Evolutionary conservation across 2,113 vertebrate genomes (phyloP), one percentile per base, ranked within the genome.

Genomic region (Prochilodus magdalenae): DNA sequence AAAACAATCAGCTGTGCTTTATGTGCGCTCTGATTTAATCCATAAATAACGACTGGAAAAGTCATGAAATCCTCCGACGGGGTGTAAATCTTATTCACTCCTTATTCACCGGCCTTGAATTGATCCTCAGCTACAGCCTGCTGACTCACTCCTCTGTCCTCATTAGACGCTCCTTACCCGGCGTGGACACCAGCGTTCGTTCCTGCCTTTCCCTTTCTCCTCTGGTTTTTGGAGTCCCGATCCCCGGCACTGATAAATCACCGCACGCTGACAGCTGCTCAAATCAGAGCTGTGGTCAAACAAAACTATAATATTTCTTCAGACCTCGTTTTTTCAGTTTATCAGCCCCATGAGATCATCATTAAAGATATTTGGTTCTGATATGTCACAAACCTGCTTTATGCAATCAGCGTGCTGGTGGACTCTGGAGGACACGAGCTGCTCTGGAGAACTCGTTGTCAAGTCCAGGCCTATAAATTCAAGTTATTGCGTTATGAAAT

Each of bases 391-490:
- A 40, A 60, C 30, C 27, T 11, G 70, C 29, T 74, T 36, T 83
- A 75, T 89, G 78, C 70, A 85, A 87, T 67, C 71, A 55, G 62
- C n/a, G 55, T 66, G 79, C 74, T 83, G 82, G 75, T 73, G 69
- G 47, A 75, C 79, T 88, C 87, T 44, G 6, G 57, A 86, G 73
- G 81, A 86, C 36, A 62, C 36, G 14, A 62, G 72, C 82, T 83
- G 82, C 84, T 84, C 53, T 11, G 81, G 86, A 86, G 88, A 89
- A 83, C 74, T 83, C 77, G 51, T 75, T 81, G 62, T 77, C 66
- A 83, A 65, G 82, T 86, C 79, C 60, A 74, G 83, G 82, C 69
- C 79, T 83, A 91, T 90, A 89, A 89, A 89, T 87, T 84, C 53
- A 65, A 60, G 40, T 76, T 77, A 78, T 87, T 84, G 87, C 75